These are phyloP conservation scores for Papilio helenus DNA, from an alignment of 1,140 invertebrate species.

Conservation along the genomic window DNA sequence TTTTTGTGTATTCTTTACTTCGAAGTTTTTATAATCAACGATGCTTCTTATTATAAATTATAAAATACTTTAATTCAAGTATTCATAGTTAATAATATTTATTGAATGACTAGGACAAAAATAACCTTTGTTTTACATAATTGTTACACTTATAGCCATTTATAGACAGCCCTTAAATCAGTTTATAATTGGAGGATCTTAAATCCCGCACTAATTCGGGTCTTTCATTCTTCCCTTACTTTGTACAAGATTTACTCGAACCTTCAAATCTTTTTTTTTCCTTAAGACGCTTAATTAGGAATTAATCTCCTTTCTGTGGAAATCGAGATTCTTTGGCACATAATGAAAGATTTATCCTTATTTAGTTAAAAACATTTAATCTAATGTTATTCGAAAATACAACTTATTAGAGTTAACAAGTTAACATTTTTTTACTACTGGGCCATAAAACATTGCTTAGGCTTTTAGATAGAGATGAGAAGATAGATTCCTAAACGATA, in stretches of 20 bases:
- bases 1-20: no score
- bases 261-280: slow-evolving; percentile 21
- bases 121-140: neutral
- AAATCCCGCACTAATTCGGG: slow-evolving; percentile 16
- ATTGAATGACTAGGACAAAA: no score
- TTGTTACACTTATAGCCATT: neutral
- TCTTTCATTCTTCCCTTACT: slow-evolving; percentile 13
- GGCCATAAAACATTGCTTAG: no score
- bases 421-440: no score
- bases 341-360: neutral
- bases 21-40: no score
- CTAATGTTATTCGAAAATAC: no score
- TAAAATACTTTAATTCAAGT: no score
- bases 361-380: neutral
- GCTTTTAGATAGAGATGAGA: no score
- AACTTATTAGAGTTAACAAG: no score
- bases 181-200: slow-evolving; percentile 17
- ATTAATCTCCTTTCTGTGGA: slow-evolving; percentile 5
- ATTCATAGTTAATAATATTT: no score
- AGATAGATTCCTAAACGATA: neutral
- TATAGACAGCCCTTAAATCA: neutral
- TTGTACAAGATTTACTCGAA: slow-evolving; percentile 35
- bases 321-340: slow-evolving; percentile 14
- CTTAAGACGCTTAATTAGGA: slow-evolving; percentile 31
- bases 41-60: no score